Conservation (phyloP, 2,797 vertebrate species). For the Rhinoraja longicauda region DNA sequence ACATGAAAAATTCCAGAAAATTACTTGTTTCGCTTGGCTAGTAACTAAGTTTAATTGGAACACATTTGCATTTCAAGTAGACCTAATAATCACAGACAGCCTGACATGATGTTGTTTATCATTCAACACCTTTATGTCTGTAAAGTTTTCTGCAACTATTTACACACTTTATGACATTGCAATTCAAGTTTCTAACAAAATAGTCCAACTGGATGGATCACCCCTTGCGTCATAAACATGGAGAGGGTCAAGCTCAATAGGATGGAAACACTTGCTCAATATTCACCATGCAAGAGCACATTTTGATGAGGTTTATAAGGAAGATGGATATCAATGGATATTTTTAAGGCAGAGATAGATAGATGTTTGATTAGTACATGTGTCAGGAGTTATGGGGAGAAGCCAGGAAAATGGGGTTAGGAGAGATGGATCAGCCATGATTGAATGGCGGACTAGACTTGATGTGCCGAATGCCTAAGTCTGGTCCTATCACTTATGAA, state of each 20-base stretch:
- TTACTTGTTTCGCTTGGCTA: neutral
- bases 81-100: conserved; percentile 3
- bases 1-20: conserved; percentile 18
- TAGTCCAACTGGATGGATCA: neutral
- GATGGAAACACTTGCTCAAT: neutral
- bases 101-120: neutral
- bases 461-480: no score
- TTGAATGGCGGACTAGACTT: no score
- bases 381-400: no score
- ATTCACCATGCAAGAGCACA: neutral
- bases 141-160: neutral
- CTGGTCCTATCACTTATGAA: no score
- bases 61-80: conserved; percentile 10
- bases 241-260: no score
- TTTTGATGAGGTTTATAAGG: neutral
- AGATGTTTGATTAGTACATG: no score
- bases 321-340: no score
- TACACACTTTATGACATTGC: neutral
- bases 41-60: neutral
- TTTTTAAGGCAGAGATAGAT: no score
- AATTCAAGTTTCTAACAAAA: neutral
- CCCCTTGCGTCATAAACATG: neutral
- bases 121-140: neutral
- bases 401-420: no score
- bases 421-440: no score